Percentiles rank a stretch among this genome's conserved stretches.
Conservation (phyloP, 2,113 vertebrate genomes). For the Melanerpes formicivorus region DNA sequence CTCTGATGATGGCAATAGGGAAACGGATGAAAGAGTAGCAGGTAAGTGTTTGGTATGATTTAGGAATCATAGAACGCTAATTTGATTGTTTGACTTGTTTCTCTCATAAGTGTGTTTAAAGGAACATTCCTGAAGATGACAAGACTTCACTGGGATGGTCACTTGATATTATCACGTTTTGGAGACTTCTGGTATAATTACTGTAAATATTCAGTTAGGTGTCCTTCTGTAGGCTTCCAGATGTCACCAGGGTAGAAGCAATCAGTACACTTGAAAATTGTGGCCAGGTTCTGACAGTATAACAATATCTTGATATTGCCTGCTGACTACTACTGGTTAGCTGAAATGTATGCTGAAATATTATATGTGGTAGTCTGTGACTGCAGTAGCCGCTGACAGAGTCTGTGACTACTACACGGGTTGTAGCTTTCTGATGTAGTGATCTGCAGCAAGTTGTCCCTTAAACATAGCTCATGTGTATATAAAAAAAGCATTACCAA, state of each 20-base stretch:
- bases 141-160: background rate
- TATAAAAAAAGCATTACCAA: background rate
- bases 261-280: background rate
- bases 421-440: background rate
- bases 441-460: background rate
- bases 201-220: background rate
- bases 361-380: background rate
- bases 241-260: background rate
- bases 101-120: background rate
- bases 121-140: background rate
- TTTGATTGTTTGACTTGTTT: background rate
- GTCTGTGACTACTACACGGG: background rate
- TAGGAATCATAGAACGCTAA: background rate
- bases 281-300: background rate
- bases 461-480: background rate
- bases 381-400: too few relatives aligned
- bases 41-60: constrained; percentile 78
- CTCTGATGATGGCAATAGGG: constrained; percentile 97
- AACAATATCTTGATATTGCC: background rate
- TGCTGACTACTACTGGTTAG: background rate
- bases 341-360: background rate
- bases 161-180: background rate
- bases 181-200: background rate
- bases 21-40: constrained; percentile 94
- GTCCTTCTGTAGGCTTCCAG: background rate